These are phyloP conservation scores for Odontomachus brunneus DNA, from an alignment of 1,140 invertebrate genomes.

Conservation along the genomic window DNA sequence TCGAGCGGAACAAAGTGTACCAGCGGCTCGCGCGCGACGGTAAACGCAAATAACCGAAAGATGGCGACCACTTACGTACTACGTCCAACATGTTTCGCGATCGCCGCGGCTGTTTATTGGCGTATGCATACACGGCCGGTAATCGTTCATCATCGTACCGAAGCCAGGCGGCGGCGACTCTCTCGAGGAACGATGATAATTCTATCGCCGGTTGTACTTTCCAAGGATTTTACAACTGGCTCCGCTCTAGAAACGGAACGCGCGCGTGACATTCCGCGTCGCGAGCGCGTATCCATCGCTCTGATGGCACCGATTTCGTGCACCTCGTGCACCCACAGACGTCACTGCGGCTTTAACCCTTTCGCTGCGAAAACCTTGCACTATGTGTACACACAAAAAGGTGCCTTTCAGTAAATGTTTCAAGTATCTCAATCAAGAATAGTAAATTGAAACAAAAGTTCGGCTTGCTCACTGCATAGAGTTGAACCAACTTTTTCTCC, in stretches of 20 bases:
- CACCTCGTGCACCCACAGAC: not conserved
- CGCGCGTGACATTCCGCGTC: not conserved
- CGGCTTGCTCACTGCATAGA: too few relatives aligned
- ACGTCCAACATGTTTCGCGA: constrained; percentile 18
- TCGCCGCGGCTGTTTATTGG: not conserved
- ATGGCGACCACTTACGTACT: constrained; percentile 25
- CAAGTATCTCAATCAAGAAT: too few relatives aligned
- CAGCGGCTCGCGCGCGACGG: not conserved
- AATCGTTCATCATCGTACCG: constrained; percentile 40
- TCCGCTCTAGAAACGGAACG: constrained; percentile 22
- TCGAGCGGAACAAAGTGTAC: constrained; percentile 43
- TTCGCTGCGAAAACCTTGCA: too few relatives aligned
- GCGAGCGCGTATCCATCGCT: not conserved
- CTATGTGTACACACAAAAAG: too few relatives aligned
- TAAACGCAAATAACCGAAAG: constrained; percentile 58
- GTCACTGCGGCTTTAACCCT: not conserved
- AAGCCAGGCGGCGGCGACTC: not conserved
- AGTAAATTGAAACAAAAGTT: too few relatives aligned
- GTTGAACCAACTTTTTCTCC: too few relatives aligned
- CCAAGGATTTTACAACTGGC: constrained; percentile 1
- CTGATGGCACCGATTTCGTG: constrained; percentile 18
- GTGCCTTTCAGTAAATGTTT: too few relatives aligned
- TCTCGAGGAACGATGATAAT: constrained; percentile 20
- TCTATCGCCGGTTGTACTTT: not conserved
- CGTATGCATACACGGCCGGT: not conserved